A percentile compares a stretch with the other conserved stretches of the same genome.
These are phyloP conservation scores for Rattus norvegicus DNA, from an alignment of 2,113 vertebrate genomes.

Conservation along the genomic window DNA sequence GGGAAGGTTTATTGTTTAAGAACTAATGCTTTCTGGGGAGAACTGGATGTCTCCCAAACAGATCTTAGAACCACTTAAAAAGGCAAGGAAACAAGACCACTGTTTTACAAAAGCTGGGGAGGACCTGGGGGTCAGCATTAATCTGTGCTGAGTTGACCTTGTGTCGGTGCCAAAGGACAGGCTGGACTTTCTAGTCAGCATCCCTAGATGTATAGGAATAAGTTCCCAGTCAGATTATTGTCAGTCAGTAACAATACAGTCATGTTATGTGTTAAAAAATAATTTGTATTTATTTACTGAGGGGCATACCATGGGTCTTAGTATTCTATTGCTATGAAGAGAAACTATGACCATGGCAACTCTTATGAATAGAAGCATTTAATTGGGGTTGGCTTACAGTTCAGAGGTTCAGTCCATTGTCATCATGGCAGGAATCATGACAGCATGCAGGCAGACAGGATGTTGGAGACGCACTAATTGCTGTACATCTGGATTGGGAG, in stretches of 20 bases:
- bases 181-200: background rate
- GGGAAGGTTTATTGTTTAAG: background rate
- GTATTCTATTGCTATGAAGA: background rate
- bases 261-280: background rate
- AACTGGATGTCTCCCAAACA: background rate
- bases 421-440: background rate
- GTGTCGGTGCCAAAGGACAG: background rate
- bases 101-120: background rate
- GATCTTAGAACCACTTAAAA: background rate
- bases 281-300: background rate
- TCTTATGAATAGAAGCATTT: background rate
- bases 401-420: background rate
- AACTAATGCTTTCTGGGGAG: background rate
- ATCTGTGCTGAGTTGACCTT: background rate
- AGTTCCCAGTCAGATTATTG: background rate
- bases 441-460: background rate
- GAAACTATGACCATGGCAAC: background rate
- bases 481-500: background rate
- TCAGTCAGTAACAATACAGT: background rate
- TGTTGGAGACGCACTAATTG: background rate
- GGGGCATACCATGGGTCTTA: background rate
- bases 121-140: background rate
- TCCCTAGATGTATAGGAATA: background rate
- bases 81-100: background rate
- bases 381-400: background rate